Evolutionary conservation across 1,140 invertebrate species (phyloP), one percentile per base, ranked within the genome.

Genomic region (Portunus trituberculatus): DNA sequence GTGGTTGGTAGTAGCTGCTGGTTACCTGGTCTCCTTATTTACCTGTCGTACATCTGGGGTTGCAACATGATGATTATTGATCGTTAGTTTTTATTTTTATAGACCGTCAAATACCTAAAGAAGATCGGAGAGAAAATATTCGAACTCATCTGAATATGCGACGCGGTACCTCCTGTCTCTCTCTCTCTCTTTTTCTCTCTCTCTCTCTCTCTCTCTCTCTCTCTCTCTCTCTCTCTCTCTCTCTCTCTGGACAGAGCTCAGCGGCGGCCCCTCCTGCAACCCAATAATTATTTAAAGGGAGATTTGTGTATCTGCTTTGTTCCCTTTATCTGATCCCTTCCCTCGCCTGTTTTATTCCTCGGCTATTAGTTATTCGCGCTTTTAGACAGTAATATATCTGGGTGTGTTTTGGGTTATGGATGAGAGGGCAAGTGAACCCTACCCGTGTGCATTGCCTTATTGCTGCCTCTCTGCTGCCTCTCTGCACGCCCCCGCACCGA

Each of bases 221-320:
- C 67, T 76, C 67, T 76, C 67, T 76, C 67, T 76, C 67, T 76
- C 67, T 76, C 67, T 76, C 67, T 76, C 67, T 76, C 67, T 76
- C 25, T 76, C 67, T 76, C 67, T 76, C 67, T 59, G 16, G 16
- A 59, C 16, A 59, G 12, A 12, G 0, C 12, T n/a, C 20, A 25
- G 67, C 28, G 12, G 52, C 32, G 29, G 46, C 28, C 46, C 39
- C 39, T 28, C 28, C 29, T 90, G 59, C 59, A 91, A 52, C 87
- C 88, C 39, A 39, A 87, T 95, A 95, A 95, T 95, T 92, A 92
- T 92, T 95, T 95, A 89, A 92, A 52, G 83, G 20, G 91, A 95
- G 94, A 95, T 93, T 95, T 93, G 91, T 95, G 94, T 88, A 95
- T 95, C 94, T 52, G 76, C 91, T 95, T 95, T 95, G 94, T 95